Evolutionary conservation across 2,113 vertebrate genomes (phyloP), one percentile per base, ranked within the genome.

Genomic region (Platysteira castanea): DNA sequence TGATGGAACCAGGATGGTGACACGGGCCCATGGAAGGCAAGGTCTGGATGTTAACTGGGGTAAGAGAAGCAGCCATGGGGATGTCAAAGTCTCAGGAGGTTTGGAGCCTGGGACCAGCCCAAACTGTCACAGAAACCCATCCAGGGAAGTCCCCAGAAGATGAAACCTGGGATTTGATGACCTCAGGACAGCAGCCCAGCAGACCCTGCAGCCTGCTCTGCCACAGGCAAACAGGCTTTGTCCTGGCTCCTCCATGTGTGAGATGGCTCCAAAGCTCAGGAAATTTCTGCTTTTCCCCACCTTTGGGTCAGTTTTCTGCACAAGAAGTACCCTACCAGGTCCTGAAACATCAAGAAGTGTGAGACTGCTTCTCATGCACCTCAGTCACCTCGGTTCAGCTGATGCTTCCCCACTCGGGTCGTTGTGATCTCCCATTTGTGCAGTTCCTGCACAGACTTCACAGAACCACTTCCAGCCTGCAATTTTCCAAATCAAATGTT

Each of bases 321-420:
- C 24, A 63, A 33, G 56, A 74, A 70, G 27, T 33, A 14, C 18
- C 26, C 15, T 18, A 67, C 4, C 30, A 75, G 39, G 14, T 19
- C 24, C 18, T 63, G 53, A 87, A 83, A 53, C 31, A 53, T 7
- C 42, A 42, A 30, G 30, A 52, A 52, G 13, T 42, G 35, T 6
- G 37, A 53, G 27, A 14, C 6, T 11, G 5, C 24, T 63, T 67
- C 61, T 63, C 28, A 21, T 4, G 39, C 63, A 68, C 15, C 28
- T 61, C 61, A n/a, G 35, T 3, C 37, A 78, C 46, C 37, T 39
- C 67, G 67, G 28, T 14, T 33, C n/a, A 76, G 52, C 24, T 52
- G 44, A 28, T 8, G 21, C 6, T 46, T 50, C 21, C 17, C 35
- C 27, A 23, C 31, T 28, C 0, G 0, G 30, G 52, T 42, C 4